phyloP scores from a whole-genome alignment of 1,140 invertebrate species.

The Steinernema feltiae region DNA sequence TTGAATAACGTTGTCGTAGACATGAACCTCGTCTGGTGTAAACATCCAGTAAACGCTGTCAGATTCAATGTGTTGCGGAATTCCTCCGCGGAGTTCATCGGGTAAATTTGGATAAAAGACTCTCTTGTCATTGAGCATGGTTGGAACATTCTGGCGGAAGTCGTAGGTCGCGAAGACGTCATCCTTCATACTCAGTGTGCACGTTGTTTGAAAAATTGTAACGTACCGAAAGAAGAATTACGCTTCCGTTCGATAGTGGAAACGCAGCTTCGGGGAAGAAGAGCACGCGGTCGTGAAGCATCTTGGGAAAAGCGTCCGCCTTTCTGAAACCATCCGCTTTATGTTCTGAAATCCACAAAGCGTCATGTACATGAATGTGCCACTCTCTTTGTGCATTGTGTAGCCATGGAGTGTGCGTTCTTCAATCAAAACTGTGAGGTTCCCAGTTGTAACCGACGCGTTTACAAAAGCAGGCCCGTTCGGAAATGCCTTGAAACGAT shows the following conservation, averaged over 20 bases:
- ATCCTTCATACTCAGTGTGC: not conserved
- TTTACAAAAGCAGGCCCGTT: slow-evolving; percentile 30
- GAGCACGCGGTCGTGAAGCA: slow-evolving; percentile 30
- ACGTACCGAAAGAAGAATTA: slow-evolving; percentile 26
- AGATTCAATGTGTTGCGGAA: not conserved
- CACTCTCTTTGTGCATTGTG: slow-evolving; percentile 13
- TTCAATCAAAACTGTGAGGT: slow-evolving; percentile 25
- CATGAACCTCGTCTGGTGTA: not conserved
- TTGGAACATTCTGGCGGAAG: not conserved
- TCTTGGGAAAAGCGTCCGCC: slow-evolving; percentile 22
- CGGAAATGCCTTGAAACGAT: slow-evolving; percentile 23
- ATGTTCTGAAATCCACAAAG: not conserved
- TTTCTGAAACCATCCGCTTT: slow-evolving; percentile 12
- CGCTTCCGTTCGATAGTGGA: slow-evolving; percentile 28
- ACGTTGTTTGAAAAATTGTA: not conserved
- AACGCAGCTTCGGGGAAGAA: slow-evolving; percentile 31
- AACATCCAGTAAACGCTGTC: slow-evolving; percentile 4
- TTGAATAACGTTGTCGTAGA: not conserved
- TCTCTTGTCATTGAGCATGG: not conserved
- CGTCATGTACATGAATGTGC: slow-evolving; percentile 17
- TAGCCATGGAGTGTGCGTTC: slow-evolving; percentile 31
- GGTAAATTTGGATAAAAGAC: not conserved
- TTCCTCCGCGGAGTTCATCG: not conserved
- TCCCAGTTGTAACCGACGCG: slow-evolving; percentile 19
- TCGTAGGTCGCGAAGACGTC: not conserved